Evolutionary conservation across 2,888 invertebrate genomes (phyloP), one percentile per base, ranked within the genome.

Genomic region (Saturnia japonica): DNA sequence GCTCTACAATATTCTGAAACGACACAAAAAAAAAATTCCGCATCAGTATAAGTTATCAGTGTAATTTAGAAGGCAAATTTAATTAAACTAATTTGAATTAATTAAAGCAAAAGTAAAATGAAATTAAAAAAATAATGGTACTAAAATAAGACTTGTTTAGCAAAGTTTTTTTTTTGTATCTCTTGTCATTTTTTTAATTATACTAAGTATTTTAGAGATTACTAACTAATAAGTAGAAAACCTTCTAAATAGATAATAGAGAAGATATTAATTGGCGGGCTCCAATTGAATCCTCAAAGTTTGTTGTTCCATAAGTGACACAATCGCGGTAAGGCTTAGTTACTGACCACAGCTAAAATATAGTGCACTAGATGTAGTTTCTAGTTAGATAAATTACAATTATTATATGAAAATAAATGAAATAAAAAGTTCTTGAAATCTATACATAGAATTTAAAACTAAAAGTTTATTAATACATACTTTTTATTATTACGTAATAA

Each of bases 361-460:
- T 92, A 93, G 91, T 86, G 91, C 93, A 94, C 93, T 93, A 93
- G 92, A 85, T 78, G 87, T 94, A 93, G 91, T 77, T 67, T 75
- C 69, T 91, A 93, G 91, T 88, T 93, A 93, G 91, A 91, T 87
- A 90, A 91, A 92, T 89, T 90, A 92, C 88, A 90, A 90, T 88
- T 86, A 91, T 88, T 89, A 90, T 88, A 86, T 83, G 81, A 81
- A 85, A 85, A 86, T 84, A 81, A 88, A 82, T 81, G 80, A 85
- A 76, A 76, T 76, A 75, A 85, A 88, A 86, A 91, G 91, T 89
- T 88, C 91, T 92, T 92, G 88, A 93, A 93, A 91, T 93, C 91
- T 92, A 94, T 93, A 91, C 88, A 93, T 94, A 93, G 92, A 89
- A 92, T 90, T 91, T 86, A 91, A 92, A 91, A 89, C 90, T 90